Percentiles rank a stretch among this genome's conserved stretches.
These are phyloP conservation scores for Protobothrops mucrosquamatus DNA, from an alignment of 2,113 vertebrate genomes.

Conservation along the genomic window DNA sequence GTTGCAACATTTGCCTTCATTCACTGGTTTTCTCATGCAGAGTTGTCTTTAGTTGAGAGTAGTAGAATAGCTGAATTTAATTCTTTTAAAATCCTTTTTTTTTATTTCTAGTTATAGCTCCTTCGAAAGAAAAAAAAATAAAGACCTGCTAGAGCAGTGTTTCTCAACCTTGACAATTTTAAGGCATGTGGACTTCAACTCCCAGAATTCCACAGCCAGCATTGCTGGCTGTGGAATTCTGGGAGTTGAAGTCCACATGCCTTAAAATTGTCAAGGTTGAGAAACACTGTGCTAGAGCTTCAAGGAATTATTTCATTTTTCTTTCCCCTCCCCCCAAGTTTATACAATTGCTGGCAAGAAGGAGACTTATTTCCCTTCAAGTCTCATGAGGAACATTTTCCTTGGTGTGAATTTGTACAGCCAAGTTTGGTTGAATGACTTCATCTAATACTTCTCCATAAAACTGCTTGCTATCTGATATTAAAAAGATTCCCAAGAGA, in stretches of 20 bases:
- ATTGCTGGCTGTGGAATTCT: no score
- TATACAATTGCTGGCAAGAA: background rate
- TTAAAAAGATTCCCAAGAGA: slow-evolving; percentile 11
- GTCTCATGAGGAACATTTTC: slow-evolving; percentile 3
- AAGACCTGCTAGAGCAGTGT: background rate
- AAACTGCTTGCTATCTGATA: slow-evolving; percentile 24
- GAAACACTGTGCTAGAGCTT: background rate
- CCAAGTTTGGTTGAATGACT: slow-evolving; percentile 14
- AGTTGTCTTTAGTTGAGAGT: background rate
- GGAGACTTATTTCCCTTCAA: background rate
- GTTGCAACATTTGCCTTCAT: background rate
- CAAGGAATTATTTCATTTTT: slow-evolving; percentile 1
- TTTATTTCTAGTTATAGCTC: background rate
- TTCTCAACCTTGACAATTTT: no score
- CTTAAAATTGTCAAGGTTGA: no score
- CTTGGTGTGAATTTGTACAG: slow-evolving; percentile 1
- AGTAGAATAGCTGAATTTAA: background rate
- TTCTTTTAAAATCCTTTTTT: background rate
- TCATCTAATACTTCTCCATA: slow-evolving; percentile 19
- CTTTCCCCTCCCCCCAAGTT: background rate
- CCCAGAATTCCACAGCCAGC: no score
- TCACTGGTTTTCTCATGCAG: background rate
- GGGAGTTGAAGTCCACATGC: no score
- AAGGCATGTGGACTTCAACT: no score
- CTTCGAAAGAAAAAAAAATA: background rate